Evolutionary conservation across 2,888 invertebrate species (phyloP).

Genomic region (Monoplex corrugatus): DNA sequence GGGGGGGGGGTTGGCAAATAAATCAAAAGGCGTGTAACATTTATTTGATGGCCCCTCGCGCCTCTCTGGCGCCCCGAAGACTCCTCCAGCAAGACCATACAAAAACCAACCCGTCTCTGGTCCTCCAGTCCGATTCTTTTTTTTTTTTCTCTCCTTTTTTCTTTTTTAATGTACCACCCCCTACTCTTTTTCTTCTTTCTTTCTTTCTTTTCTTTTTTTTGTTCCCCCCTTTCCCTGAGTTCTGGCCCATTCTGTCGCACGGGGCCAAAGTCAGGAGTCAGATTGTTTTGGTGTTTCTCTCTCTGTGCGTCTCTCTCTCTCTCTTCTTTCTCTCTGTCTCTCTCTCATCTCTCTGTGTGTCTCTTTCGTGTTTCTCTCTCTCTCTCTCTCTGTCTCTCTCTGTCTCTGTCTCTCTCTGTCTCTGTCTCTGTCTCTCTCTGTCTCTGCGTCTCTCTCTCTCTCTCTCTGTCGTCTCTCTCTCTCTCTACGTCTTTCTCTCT

Average conservation of each 20-base stretch:
- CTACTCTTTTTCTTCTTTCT: neutral
- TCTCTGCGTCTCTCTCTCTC: no score
- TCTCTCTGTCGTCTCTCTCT: neutral
- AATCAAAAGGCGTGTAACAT: slow-evolving; percentile 52
- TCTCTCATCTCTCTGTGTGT: no score
- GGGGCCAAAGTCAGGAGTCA: neutral
- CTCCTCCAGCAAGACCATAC: no score
- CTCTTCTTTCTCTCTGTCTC: no score
- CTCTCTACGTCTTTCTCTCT: slow-evolving; percentile 1
- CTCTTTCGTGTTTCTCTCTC: no score
- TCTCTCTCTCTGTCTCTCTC: no score
- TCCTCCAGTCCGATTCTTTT: neutral
- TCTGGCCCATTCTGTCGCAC: no score
- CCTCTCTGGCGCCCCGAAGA: slow-evolving; percentile 41
- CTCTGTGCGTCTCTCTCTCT: no score
- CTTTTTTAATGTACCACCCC: no score
- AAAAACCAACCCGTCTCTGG: no score
- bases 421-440: no score
- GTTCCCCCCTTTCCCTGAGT: neutral
- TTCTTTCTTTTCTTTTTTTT: neutral
- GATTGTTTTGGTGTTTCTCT: neutral
- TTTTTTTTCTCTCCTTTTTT: neutral
- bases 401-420: no score
- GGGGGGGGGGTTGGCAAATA: slow-evolving; percentile 17
- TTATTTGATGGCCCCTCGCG: slow-evolving; percentile 44